Percentiles rank a stretch among this genome's conserved stretches.
phyloP scores from a whole-genome alignment of 2,113 vertebrate genomes.

The Colossoma macropomum region DNA sequence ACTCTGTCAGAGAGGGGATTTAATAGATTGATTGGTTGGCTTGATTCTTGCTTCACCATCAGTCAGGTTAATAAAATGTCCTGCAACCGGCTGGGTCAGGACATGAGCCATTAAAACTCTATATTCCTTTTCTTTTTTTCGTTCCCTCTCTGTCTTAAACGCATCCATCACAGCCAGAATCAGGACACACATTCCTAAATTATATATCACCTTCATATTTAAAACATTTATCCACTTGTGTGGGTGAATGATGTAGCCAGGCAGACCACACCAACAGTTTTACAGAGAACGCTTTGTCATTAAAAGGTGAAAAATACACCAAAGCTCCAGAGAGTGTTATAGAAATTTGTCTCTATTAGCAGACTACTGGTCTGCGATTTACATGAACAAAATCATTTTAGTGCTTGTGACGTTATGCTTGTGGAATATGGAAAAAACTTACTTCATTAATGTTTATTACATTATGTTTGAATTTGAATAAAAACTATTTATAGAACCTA shows the following conservation, averaged over 20 bases:
- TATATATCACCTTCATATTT: conserved; percentile 56
- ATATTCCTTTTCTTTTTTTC: conserved; percentile 48
- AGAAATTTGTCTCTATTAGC: neutral
- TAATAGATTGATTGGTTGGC: conserved; percentile 37
- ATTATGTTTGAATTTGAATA: no score
- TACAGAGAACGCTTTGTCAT: no score
- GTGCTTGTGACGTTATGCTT: neutral
- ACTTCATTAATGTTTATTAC: no score
- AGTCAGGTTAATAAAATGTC: conserved; percentile 13
- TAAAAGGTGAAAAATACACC: neutral
- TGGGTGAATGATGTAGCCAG: neutral
- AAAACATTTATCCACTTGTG: neutral
- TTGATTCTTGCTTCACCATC: conserved; percentile 9
- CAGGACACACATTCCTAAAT: conserved; percentile 63
- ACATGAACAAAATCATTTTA: no score
- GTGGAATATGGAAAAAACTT: no score
- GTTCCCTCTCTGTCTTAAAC: conserved; percentile 39
- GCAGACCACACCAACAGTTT: no score
- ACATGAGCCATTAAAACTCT: conserved; percentile 49
- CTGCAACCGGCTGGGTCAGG: conserved; percentile 40
- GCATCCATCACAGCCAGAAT: conserved; percentile 66
- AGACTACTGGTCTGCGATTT: no score
- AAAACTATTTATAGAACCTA: no score
- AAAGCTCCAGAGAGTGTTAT: neutral
- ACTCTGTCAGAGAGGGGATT: neutral